A percentile compares a stretch with the other conserved stretches of the same genome.
These are phyloP conservation scores for Ypsolopha sequella DNA, from an alignment of 2,888 invertebrate species.

Conservation along the genomic window DNA sequence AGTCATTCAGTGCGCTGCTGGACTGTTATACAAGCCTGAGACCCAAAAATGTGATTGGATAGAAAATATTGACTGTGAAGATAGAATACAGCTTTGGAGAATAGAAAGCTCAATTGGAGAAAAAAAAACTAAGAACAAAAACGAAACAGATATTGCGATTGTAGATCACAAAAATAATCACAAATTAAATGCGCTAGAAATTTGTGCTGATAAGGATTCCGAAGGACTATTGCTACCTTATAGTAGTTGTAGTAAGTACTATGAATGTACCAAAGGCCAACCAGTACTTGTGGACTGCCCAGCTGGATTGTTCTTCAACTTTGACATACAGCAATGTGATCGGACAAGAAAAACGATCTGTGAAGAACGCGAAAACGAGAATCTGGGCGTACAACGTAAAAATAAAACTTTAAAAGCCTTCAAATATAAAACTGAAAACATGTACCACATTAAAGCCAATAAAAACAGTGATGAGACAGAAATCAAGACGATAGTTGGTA, in stretches of 20 bases:
- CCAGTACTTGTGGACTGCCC: too few species aligned
- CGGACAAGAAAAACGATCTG: constrained; percentile 30
- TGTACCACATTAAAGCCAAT: neutral
- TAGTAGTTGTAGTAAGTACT: constrained; percentile 19
- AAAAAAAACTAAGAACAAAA: neutral
- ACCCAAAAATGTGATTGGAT: constrained; percentile 24
- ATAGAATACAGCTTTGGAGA: neutral
- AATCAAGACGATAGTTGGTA: neutral
- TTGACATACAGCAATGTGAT: constrained; percentile 22
- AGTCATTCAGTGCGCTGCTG: constrained; percentile 14
- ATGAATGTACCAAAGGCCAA: too few species aligned
- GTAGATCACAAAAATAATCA: too few species aligned
- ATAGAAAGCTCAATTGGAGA: neutral
- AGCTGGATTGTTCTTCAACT: constrained; percentile 18
- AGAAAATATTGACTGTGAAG: constrained; percentile 6
- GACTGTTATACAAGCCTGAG: constrained; percentile 20
- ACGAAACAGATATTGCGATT: too few species aligned
- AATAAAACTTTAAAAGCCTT: too few species aligned
- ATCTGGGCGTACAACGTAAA: too few species aligned
- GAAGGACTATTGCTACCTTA: constrained; percentile 28
- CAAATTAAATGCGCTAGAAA: too few species aligned
- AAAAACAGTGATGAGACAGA: too few species aligned
- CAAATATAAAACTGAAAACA: too few species aligned
- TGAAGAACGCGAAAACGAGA: constrained; percentile 12
- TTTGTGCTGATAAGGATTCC: constrained; percentile 21